phyloP scores from a whole-genome alignment of 2,113 vertebrate species.

The Stegastes partitus region DNA sequence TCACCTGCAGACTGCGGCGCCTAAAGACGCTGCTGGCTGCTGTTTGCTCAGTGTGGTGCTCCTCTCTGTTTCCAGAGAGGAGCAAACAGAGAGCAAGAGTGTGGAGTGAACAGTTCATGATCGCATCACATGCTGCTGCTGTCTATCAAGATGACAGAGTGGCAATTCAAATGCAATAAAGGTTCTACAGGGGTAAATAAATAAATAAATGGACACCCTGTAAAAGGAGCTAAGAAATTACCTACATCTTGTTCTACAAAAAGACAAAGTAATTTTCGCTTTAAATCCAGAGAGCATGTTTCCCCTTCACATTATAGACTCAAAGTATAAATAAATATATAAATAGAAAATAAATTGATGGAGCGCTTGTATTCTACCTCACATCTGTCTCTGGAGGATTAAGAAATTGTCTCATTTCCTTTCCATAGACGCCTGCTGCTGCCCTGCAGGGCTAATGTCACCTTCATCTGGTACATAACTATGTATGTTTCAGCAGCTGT shows the following conservation, averaged over 20 bases:
- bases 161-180: conserved; percentile 11
- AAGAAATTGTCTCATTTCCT: conserved; percentile 46
- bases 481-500: conserved; percentile 67
- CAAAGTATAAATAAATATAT: neutral
- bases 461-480: conserved; percentile 67
- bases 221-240: neutral
- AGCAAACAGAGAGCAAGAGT: conserved; percentile 56
- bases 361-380: conserved; percentile 6
- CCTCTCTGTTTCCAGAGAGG: conserved; percentile 57
- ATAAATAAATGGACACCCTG: neutral
- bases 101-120: conserved; percentile 57
- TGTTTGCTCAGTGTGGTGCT: conserved; percentile 63
- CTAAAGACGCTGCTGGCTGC: conserved; percentile 44
- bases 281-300: neutral
- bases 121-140: conserved; percentile 48
- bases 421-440: conserved; percentile 54
- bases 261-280: neutral
- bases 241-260: neutral
- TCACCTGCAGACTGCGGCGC: conserved; percentile 52
- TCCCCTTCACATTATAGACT: neutral
- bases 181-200: neutral
- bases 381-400: conserved; percentile 46
- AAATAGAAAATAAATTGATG: neutral
- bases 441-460: conserved; percentile 71
- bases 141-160: conserved; percentile 54